Percentiles rank a stretch among this genome's conserved stretches.
These are phyloP conservation scores for Corvus cornix DNA, from an alignment of 2,113 vertebrate genomes.

Conservation along the genomic window DNA sequence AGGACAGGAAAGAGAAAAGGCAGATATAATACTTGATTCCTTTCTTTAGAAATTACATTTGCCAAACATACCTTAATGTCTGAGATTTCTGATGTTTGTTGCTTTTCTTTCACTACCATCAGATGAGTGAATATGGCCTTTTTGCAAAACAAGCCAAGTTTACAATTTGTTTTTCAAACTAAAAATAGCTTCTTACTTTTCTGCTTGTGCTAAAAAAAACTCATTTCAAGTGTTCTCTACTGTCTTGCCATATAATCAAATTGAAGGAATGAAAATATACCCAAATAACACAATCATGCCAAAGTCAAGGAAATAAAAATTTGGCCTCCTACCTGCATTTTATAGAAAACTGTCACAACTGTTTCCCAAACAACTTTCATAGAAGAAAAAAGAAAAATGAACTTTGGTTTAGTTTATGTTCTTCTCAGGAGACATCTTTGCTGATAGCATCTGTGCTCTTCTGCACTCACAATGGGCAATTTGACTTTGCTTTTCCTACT, in stretches of 20 bases:
- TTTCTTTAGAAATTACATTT: neutral
- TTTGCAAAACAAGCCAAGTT: neutral
- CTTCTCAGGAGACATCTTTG: neutral
- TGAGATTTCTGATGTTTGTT: neutral
- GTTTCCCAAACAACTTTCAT: neutral
- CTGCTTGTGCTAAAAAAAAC: fast-evolving
- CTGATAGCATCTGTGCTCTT: neutral
- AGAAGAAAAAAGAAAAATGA: neutral
- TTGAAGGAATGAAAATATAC: neutral
- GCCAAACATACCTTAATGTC: neutral
- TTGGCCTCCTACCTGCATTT: neutral
- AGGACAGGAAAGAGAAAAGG: neutral
- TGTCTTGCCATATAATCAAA: neutral
- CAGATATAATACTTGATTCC: neutral
- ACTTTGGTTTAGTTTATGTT: neutral
- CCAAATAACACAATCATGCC: neutral
- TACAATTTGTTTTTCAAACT: neutral
- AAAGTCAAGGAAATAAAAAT: neutral
- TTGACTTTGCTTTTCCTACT: neutral
- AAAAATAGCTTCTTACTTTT: neutral
- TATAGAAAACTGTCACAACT: neutral
- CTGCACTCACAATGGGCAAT: neutral
- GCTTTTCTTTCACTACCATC: neutral
- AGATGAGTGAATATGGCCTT: neutral
- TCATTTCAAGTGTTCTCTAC: neutral